Evolutionary conservation across 2,888 invertebrate genomes (phyloP).

Genomic region (Physocephala rufipes): DNA sequence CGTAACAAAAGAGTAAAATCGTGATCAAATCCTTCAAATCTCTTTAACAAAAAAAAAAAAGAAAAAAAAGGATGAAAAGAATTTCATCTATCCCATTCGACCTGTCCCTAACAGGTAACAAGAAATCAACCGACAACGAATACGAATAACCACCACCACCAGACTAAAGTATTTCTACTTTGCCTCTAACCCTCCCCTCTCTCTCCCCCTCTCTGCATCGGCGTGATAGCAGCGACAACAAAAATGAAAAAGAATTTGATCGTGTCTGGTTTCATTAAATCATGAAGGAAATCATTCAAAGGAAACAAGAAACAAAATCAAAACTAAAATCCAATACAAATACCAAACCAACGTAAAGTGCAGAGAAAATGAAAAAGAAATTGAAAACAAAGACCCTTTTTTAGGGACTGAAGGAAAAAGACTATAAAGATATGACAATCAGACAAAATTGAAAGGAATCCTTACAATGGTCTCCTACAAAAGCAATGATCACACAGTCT

Average conservation of each 20-base stretch:
- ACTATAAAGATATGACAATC: constrained; percentile 13
- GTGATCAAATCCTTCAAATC: too few species aligned
- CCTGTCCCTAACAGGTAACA: constrained; percentile 10
- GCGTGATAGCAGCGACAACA: background rate
- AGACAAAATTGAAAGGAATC: constrained; percentile 23
- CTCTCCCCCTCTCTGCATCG: too few species aligned
- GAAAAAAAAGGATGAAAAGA: background rate
- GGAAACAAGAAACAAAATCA: constrained; percentile 3
- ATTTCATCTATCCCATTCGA: background rate
- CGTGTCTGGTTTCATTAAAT: too few species aligned
- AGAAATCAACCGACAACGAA: background rate
- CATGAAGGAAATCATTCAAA: too few species aligned
- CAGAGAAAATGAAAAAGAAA: background rate
- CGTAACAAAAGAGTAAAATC: too few species aligned
- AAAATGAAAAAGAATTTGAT: constrained; percentile 13
- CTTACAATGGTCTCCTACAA: constrained; percentile 20
- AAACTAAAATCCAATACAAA: background rate
- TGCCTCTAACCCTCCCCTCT: background rate
- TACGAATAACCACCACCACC: background rate
- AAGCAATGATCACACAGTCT: background rate
- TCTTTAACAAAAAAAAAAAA: background rate
- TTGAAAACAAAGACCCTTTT: background rate
- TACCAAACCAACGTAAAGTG: background rate
- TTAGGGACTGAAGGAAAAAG: too few species aligned
- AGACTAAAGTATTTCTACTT: background rate